These are phyloP conservation scores for Callimorpha dominula DNA, from an alignment of 2,888 invertebrate genomes.

Conservation along the genomic window DNA sequence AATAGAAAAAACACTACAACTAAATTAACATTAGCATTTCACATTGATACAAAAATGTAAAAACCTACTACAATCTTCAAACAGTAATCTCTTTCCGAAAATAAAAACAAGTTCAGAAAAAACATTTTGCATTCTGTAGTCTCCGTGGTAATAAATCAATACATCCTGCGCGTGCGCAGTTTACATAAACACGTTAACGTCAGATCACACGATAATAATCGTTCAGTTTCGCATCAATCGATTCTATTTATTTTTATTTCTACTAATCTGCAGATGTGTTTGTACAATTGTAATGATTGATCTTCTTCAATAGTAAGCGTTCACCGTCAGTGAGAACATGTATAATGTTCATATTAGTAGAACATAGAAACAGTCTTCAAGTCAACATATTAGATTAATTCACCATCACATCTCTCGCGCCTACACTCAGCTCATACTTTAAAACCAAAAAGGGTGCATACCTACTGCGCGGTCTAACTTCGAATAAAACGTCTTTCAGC, in stretches of 20 bases:
- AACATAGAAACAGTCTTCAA: neutral
- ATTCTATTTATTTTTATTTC: slow-evolving; percentile 5
- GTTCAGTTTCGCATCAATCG: slow-evolving; percentile 27
- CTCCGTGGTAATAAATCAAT: slow-evolving; percentile 48
- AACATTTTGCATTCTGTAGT: slow-evolving; percentile 19
- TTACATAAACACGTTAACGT: slow-evolving; percentile 27
- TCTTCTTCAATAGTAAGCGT: neutral
- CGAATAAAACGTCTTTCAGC: neutral
- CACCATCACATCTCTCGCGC: neutral
- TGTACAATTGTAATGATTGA: neutral
- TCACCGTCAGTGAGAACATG: neutral
- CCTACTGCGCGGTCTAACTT: neutral
- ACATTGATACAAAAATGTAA: neutral
- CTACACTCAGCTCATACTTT: neutral
- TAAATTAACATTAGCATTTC: too few relatives aligned
- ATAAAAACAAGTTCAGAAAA: slow-evolving; percentile 16
- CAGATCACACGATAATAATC: slow-evolving; percentile 28
- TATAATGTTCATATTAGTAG: neutral
- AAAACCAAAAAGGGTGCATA: neutral
- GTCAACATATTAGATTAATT: neutral
- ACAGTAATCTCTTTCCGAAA: neutral
- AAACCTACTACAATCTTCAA: neutral
- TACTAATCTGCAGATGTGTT: neutral
- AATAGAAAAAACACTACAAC: too few relatives aligned
- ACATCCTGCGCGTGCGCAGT: slow-evolving; percentile 52